phyloP scores from a whole-genome alignment of 2,113 vertebrate genomes.

The Callipepla californica region DNA sequence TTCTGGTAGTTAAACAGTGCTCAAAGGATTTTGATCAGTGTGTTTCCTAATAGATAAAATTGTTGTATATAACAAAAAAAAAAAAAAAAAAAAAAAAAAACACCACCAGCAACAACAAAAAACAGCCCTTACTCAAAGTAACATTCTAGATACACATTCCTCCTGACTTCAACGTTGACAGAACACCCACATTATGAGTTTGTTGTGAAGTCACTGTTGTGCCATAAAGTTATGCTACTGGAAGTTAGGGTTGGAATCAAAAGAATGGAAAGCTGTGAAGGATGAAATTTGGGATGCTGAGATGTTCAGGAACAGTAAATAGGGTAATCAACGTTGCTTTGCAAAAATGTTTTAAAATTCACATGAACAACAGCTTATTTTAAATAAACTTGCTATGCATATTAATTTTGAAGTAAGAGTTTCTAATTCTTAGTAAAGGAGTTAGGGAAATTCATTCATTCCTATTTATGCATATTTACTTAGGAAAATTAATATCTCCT shows the following conservation, averaged over 20 bases:
- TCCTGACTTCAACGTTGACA: not conserved
- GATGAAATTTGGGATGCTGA: not conserved
- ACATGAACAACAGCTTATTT: constrained; percentile 52
- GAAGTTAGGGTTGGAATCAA: constrained; percentile 36
- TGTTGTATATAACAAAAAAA: not conserved
- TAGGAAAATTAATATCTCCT: not conserved
- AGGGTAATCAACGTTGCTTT: constrained; percentile 50
- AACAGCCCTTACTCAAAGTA: not conserved
- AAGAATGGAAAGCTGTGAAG: constrained; percentile 22
- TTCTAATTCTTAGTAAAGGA: not conserved
- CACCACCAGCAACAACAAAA: not conserved
- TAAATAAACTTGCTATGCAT: not conserved
- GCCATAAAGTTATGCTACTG: not conserved
- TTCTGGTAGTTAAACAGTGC: not conserved
- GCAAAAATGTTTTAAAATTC: constrained; percentile 59
- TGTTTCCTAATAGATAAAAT: not conserved
- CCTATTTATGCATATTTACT: not conserved
- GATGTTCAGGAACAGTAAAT: constrained; percentile 11
- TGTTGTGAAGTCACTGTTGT: not conserved
- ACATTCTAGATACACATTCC: not conserved
- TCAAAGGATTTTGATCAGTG: not conserved
- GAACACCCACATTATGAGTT: not conserved
- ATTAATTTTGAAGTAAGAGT: not conserved
- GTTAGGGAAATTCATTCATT: not conserved
- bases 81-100: too few relatives aligned